phyloP scores from a whole-genome alignment of 53 echinoderm and acorn worm species.

The Patiria pectinifera region DNA sequence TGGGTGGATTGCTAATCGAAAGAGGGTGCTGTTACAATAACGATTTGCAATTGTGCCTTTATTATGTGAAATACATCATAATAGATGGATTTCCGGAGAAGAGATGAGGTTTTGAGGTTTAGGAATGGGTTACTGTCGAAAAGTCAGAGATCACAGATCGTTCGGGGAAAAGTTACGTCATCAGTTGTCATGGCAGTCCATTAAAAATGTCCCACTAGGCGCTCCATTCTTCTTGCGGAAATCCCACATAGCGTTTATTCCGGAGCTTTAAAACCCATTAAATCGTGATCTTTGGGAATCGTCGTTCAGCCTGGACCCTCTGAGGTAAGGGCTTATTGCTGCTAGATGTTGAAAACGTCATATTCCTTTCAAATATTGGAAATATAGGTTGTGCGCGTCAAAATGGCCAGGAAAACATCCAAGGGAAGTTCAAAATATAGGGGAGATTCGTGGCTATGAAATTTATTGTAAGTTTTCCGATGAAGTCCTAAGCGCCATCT shows the following conservation, averaged over 20 bases:
- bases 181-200: background rate
- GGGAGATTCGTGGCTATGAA: too few relatives aligned
- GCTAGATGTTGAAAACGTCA: background rate
- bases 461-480: too few relatives aligned
- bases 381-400: too few relatives aligned
- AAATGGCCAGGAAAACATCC: too few relatives aligned
- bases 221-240: background rate
- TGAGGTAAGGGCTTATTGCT: background rate
- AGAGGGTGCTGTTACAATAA: background rate
- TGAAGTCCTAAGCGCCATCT: too few relatives aligned
- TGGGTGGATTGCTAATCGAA: background rate
- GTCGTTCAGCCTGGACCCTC: background rate
- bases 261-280: background rate
- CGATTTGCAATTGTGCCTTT: background rate
- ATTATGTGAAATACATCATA: background rate
- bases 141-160: background rate
- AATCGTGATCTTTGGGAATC: background rate
- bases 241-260: background rate
- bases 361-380: background rate
- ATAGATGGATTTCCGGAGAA: background rate
- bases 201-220: background rate
- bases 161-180: background rate
- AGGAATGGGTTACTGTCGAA: background rate
- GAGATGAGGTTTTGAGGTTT: background rate
- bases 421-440: too few relatives aligned